Base-by-base conservation (phyloP, 2,113 vertebrate genomes). In the Misgurnus anguillicaudatus region DNA sequence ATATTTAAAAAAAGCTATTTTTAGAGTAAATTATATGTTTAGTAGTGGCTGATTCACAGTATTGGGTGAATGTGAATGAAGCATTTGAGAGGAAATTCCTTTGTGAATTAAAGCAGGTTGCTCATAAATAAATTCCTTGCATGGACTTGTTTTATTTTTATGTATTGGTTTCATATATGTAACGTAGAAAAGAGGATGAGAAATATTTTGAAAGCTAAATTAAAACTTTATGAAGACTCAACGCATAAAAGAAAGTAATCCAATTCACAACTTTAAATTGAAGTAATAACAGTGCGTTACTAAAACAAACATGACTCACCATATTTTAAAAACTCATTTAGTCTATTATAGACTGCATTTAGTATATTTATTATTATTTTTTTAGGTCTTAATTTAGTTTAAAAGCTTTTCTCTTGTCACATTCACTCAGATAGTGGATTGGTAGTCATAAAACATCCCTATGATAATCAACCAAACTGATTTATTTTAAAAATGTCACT, bases 91-190 rank as follows among this genome's bases (percentile, higher is more conserved):
- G 88, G 83, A 86, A 79, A 67, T 88, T 86, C 65, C 83, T 86
- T 87, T 93, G 91, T 93, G 90, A 83, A 91, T 89, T 89, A 86
- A 80, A 89, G 82, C 87, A 91, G 87, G 89, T 78, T 88, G 87
- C 91, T 90, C 88, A 89, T 89, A 88, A 94, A 94, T 93, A 92
- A 94, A 91, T 80, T 89, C 82, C 92, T 91, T 92, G 93, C 93
- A 94, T 94, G 93, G 90, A 61, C 36, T 74, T 83, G 80, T 51
- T 77, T 83, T 79, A 67, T 66, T 81, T 84, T 81, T 47, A 38
- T 53, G 17, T 66, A 17, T 39, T 66, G 41, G 31, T 21, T 51
- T 74, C 16, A 24, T 1, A 45, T 58, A 11, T 73, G 55, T 53
- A n/a, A 70, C 13, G 11, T 38, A 8, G 14, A 53, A 70, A 31